Base-by-base conservation (phyloP, 2,113 vertebrate genomes). In the Lepus americanus region DNA sequence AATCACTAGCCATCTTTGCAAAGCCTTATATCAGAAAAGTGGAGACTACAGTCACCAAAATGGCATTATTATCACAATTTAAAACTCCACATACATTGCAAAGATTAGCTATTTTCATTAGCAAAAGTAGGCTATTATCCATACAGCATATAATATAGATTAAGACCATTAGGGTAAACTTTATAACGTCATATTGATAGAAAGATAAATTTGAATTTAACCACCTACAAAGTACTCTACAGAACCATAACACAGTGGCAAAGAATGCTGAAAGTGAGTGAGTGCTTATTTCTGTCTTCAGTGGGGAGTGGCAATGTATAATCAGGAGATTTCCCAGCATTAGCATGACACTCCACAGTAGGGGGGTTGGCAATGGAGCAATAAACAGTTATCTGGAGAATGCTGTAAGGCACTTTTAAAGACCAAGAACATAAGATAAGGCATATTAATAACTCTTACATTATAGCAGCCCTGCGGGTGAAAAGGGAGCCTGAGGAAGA, bases 51-150 rank as follows among this genome's bases (percentile, higher is more conserved):
- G 17, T 94, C 74, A 96, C 84, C 69, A 94, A 97, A 92, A 96
- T 95, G 79, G 5, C 97, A 94, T 90, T 83, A 96, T 95, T 94
- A 93, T 80, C 84, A 85, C 74, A 90, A 69, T 96, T 96, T 94
- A 78, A 92, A 95, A 23, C 55, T 92, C 86, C 49, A 89, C 92
- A 96, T 89, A 23, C 19, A 76, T 67, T 89, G 87, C 55, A 59
- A 51, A 72, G 84, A 53, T 55, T 94, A 96, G 23, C 51, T 73
- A 96, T 97, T 96, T 96, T 94, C 82, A 81, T 96, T 97, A 93
- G 9, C 64, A 97, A 97, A 97, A 96, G 85, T 94, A 90, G 95
- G 64, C 88, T 94, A 97, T 82, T 97, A 87, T 95, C 53, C 90
- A 0, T 23, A 77, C 0, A 89, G n/a, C 20, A 95, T 55, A 94